Base-by-base conservation (phyloP, 2,797 vertebrate species). In the Hoplostethus mediterraneus region DNA sequence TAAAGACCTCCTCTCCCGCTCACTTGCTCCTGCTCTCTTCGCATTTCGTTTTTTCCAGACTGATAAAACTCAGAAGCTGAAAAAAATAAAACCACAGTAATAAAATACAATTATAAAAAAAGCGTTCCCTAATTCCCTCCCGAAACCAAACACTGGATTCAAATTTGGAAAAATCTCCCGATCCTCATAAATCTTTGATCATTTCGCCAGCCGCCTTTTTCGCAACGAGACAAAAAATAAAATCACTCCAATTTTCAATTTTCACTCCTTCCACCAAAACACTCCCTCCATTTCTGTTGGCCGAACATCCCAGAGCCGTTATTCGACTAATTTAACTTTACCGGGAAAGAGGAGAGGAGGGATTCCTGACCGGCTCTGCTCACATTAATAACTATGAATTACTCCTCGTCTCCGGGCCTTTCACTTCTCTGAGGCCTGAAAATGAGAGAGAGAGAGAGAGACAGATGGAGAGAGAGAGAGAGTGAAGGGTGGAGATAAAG, bases 161-260 rank as follows among this genome's bases (percentile, higher is more conserved):
- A 57, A 36, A 59, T 17, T 17, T 38, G 47, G 40, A 49, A 33
- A 44, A 21, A 7, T 13, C 40, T 11, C 45, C 31, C 51, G 56
- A 52, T 61, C 42, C 52, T 55, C 56, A 52, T 71, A 66, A 71
- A 71, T 66, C 75, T 51, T 30, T 2, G 63, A 51, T 61, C 25
- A 64, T 77, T 71, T 71, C 45, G 49, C 58, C 56, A 40, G 42
- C 13, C 54, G 21, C 12, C 54, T 30, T n/a, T 8, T 21, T 48
- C 40, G 10, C 5, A 28, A 48, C 13, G 36, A 51, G 63, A 57
- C 4, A 49, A 33, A 33, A 13, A 66, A 36, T 11, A 21, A 17
- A 16, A 16, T 21, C 21, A 1, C 21, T 21, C 21, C 21, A 21
- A 21, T 21, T 21, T 21, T 21, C 21, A 60, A 53, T 36, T 47